Evolutionary conservation across 2,888 invertebrate species (phyloP).

Genomic region (Rhagophthalmus giganteus): DNA sequence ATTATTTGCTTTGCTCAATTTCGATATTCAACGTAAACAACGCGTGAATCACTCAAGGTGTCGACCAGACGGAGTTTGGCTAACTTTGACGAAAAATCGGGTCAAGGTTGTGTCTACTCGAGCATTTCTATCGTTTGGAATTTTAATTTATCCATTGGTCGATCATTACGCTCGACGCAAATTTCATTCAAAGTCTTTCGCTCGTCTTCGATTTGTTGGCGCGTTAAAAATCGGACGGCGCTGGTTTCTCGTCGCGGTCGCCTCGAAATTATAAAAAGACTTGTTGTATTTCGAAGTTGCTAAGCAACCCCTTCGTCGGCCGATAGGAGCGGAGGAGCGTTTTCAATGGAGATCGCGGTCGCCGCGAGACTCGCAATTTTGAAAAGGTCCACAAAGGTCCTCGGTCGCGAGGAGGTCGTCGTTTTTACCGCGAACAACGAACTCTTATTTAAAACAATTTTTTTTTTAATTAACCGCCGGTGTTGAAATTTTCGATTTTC

Average conservation of each 20-base stretch:
- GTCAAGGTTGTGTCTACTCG: constrained; percentile 11
- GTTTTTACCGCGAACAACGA: too few relatives aligned
- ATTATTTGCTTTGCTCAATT: constrained; percentile 2
- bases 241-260: not conserved
- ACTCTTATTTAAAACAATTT: too few relatives aligned
- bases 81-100: constrained; percentile 13
- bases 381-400: too few relatives aligned
- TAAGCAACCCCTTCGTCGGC: not conserved
- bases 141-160: not conserved
- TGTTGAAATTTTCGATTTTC: too few relatives aligned
- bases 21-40: constrained; percentile 16
- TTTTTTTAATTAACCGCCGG: too few relatives aligned
- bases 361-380: too few relatives aligned
- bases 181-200: too few relatives aligned
- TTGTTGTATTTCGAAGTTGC: not conserved
- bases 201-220: too few relatives aligned
- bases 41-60: constrained; percentile 12
- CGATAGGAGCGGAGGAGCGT: not conserved
- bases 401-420: too few relatives aligned
- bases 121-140: not conserved
- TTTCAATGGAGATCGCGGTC: too few relatives aligned
- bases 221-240: too few relatives aligned
- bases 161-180: not conserved
- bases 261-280: not conserved
- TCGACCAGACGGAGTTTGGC: constrained; percentile 11